Percentiles rank a stretch among this genome's conserved stretches.
These are phyloP conservation scores for Misgurnus anguillicaudatus DNA, from an alignment of 2,113 vertebrate genomes.

Conservation along the genomic window DNA sequence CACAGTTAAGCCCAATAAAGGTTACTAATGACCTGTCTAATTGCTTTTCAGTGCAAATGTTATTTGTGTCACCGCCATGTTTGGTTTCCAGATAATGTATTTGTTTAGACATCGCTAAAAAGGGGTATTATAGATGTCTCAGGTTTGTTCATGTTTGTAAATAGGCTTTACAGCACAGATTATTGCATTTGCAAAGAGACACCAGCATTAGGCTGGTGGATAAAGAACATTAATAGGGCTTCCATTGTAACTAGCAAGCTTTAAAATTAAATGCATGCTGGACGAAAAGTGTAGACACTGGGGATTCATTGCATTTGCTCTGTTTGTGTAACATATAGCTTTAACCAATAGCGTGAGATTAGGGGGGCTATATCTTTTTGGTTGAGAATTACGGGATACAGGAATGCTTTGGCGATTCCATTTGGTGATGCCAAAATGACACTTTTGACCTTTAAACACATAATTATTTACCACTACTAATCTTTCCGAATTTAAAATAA, in stretches of 20 bases:
- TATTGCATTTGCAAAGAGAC: conserved; percentile 12
- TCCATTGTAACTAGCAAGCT: conserved; percentile 5
- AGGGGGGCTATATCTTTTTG: too few species aligned
- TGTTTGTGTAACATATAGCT: too few species aligned
- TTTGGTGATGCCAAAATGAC: too few species aligned
- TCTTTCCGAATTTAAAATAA: neutral
- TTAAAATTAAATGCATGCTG: neutral
- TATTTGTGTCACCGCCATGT: conserved; percentile 10
- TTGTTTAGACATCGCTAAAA: conserved; percentile 5
- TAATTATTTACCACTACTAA: neutral
- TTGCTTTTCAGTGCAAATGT: neutral
- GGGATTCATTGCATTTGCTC: too few species aligned
- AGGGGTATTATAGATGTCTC: conserved; percentile 9
- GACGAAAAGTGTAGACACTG: too few species aligned
- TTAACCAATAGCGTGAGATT: too few species aligned
- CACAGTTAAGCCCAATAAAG: neutral
- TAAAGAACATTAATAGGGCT: conserved; percentile 8
- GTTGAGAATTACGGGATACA: too few species aligned
- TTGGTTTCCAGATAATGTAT: neutral
- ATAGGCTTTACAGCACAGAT: conserved; percentile 20
- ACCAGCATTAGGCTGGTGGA: neutral
- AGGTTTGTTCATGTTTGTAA: conserved; percentile 25
- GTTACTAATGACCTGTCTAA: conserved; percentile 26
- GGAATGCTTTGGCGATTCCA: too few species aligned
- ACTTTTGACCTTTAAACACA: neutral